Conservation (phyloP, 92 coral and sea anemone genomes). For the Actinernus sp. region DNA sequence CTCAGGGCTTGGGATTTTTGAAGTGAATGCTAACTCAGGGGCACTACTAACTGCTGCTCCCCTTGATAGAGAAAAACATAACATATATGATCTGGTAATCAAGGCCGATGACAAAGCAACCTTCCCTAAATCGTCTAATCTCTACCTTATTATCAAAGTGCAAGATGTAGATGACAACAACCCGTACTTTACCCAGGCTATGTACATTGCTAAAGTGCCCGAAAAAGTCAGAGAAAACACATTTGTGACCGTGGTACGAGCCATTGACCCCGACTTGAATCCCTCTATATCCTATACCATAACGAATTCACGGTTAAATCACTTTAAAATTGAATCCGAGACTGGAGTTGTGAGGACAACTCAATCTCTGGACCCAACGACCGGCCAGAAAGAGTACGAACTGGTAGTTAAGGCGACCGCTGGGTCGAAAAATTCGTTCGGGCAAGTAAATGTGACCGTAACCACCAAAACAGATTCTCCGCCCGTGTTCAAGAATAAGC, state of each 20-base stretch:
- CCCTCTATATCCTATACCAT: slow-evolving; percentile 41
- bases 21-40: slow-evolving; percentile 60
- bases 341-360: slow-evolving; percentile 75
- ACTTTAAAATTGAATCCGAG: slow-evolving; percentile 48
- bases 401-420: slow-evolving; percentile 59
- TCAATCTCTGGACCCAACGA: slow-evolving; percentile 48
- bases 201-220: slow-evolving; percentile 74
- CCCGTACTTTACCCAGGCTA: slow-evolving; percentile 77
- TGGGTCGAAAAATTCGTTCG: slow-evolving; percentile 19
- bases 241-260: slow-evolving; percentile 76
- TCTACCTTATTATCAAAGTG: slow-evolving; percentile 65
- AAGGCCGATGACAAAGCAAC: slow-evolving; percentile 76
- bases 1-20: slow-evolving; percentile 76
- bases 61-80: slow-evolving; percentile 69
- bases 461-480: slow-evolving; percentile 74
- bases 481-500: slow-evolving; percentile 62
- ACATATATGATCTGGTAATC: slow-evolving; percentile 66
- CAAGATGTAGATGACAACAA: slow-evolving; percentile 62
- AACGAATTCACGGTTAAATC: slow-evolving; percentile 6
- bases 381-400: slow-evolving; percentile 30
- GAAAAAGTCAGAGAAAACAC: slow-evolving; percentile 56
- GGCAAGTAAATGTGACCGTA: slow-evolving; percentile 76
- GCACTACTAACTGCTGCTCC: slow-evolving; percentile 42
- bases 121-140: slow-evolving; percentile 60
- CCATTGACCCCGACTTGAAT: slow-evolving; percentile 61